Percentiles rank a stretch among this genome's conserved stretches.
Evolutionary conservation across 2,888 invertebrate genomes (phyloP).

Genomic region (Limnephilus auricula): DNA sequence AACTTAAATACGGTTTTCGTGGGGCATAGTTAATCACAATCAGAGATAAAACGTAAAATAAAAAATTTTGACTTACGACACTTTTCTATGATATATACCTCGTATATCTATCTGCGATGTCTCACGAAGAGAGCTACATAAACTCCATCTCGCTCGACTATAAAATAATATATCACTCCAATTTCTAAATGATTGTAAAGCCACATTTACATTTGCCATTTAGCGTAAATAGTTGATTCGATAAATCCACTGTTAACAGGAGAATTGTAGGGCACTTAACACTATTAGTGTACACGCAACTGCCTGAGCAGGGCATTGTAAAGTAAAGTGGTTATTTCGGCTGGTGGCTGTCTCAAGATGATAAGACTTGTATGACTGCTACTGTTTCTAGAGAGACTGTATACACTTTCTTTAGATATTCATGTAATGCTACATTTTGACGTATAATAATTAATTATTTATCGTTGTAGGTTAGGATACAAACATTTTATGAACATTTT

Average conservation of each 20-base stretch:
- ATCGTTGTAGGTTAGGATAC: neutral
- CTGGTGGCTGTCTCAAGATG: constrained; percentile 27
- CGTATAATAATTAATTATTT: neutral
- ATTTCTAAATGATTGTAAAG: constrained; percentile 12
- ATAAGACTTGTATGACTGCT: constrained; percentile 18
- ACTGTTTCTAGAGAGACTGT: neutral
- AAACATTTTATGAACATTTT: no score
- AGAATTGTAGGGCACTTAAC: constrained; percentile 26
- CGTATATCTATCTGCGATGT: no score
- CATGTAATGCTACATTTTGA: neutral
- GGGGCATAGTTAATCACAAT: no score
- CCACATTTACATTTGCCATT: constrained; percentile 25
- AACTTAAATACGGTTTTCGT: no score
- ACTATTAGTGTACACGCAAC: constrained; percentile 38
- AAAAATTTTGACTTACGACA: no score
- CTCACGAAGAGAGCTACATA: no score
- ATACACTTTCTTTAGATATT: neutral
- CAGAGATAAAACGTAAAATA: no score
- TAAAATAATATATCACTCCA: neutral
- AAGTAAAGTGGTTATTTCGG: constrained; percentile 24
- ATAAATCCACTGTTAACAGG: constrained; percentile 3
- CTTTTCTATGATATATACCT: no score
- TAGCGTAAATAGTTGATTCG: constrained; percentile 32
- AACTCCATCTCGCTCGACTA: no score
- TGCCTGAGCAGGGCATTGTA: neutral